Base-by-base conservation (phyloP, 2,113 vertebrate species). In the Mormyrus lacerda region DNA sequence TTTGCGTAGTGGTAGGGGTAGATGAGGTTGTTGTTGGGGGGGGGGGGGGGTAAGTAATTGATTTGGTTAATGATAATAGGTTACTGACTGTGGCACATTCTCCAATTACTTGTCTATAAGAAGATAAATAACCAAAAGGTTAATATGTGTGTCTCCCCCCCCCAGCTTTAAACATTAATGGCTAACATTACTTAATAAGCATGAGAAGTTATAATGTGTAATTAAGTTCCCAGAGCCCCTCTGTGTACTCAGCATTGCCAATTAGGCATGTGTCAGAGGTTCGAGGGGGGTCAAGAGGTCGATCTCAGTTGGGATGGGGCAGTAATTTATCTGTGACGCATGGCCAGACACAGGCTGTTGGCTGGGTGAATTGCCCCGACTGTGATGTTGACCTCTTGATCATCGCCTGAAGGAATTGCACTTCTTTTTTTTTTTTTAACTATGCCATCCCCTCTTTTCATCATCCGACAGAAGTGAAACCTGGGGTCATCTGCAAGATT, bases 321-420 rank as follows among this genome's bases (percentile, higher is more conserved):
- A 35, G 88, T 89, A 39, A 88, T 88, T 88, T 89, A 51, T 89
- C 88, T 89, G 65, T 82, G 48, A 89, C 19, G 88, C 69, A 82
- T 82, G 88, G 65, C 48, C 35, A 82, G 61, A 10, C 42, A 82
- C 21, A 31, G 79, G 27, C 35, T 39, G 39, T 61, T 44, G 31
- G 86, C 51, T 42, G 35, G 86, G 21, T 65, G 51, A 61, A 87
- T 44, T 58, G 24, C n/a, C 27, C 48, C 15, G 17, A 35, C 48
- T 87, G 85, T 55, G 85, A 87, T 53, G 47, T 61, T 87, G 17
- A 61, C 31, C 86, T 87, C 86, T 44, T 53, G 7, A 44, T 10
- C 19, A 58, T 61, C 9, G 51, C 31, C n/a, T 44, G 35, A 44
- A 87, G 45, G 45, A 27, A 50, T 86, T 13, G 19, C 44, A 50